Evolutionary conservation across 2,888 invertebrate species (phyloP).

Genomic region (Drosophila conformis): DNA sequence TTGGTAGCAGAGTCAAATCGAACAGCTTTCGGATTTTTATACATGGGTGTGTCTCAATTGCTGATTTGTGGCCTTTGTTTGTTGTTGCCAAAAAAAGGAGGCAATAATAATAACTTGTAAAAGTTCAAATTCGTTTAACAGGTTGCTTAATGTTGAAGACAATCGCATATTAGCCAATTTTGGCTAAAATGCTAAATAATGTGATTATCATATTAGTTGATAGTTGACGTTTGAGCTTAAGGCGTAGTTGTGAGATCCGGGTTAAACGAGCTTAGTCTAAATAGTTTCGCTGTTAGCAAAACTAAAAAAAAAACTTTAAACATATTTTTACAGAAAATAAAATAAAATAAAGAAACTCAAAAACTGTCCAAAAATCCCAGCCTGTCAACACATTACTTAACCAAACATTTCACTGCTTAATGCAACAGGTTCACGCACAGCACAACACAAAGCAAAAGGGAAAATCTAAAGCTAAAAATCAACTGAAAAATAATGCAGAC

Average conservation of each 20-base stretch:
- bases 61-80: constrained; percentile 22
- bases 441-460: not conserved
- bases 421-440: constrained; percentile 34
- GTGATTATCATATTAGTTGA: constrained; percentile 14
- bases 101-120: constrained; percentile 45
- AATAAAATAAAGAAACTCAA: not conserved
- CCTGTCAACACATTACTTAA: constrained; percentile 11
- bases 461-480: constrained; percentile 7
- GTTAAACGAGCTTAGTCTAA: not conserved
- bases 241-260: constrained; percentile 1
- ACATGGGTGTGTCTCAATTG: constrained; percentile 47
- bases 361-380: not conserved
- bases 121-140: constrained; percentile 32
- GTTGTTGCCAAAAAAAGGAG: constrained; percentile 32
- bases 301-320: not conserved
- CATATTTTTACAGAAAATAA: not conserved
- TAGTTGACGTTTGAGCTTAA: constrained; percentile 1
- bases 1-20: constrained; percentile 34
- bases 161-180: constrained; percentile 26
- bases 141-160: constrained; percentile 13
- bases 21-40: constrained; percentile 37
- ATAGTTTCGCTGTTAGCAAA: not conserved
- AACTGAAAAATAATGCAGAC: constrained; percentile 6
- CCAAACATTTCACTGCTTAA: not conserved
- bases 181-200: constrained; percentile 36